Conservation (phyloP, 2,888 invertebrate species). For the Eupithecia subfuscata region DNA sequence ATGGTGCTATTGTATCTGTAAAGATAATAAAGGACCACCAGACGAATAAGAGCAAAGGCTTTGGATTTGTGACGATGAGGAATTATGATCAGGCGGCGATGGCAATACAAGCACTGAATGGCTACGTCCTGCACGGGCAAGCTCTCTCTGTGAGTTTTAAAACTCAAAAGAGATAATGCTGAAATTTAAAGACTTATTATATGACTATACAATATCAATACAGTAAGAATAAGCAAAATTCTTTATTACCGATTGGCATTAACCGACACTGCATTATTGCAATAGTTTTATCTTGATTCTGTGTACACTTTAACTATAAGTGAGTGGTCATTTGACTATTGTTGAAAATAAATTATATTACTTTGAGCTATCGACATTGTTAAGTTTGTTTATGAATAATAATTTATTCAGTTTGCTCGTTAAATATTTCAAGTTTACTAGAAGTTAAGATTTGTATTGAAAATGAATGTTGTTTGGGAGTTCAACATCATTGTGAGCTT, state of each 20-base stretch:
- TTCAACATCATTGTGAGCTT: slow-evolving; percentile 80
- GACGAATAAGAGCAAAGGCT: slow-evolving; percentile 83
- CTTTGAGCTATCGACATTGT: slow-evolving; percentile 84
- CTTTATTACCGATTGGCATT: slow-evolving; percentile 74
- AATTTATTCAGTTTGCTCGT: slow-evolving; percentile 85
- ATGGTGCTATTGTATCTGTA: slow-evolving; percentile 84
- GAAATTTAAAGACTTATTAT: slow-evolving; percentile 64
- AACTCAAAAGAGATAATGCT: slow-evolving; percentile 84
- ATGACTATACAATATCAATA: slow-evolving; percentile 80
- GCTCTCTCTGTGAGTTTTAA: slow-evolving; percentile 83
- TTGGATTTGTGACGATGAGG: slow-evolving; percentile 83
- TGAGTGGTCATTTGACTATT: slow-evolving; percentile 76
- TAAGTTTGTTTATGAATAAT: slow-evolving; percentile 84
- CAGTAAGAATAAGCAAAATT: slow-evolving; percentile 78
- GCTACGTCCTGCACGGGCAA: slow-evolving; percentile 78
- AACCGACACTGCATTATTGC: slow-evolving; percentile 61
- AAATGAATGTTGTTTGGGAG: slow-evolving; percentile 79
- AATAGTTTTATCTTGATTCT: slow-evolving; percentile 65
- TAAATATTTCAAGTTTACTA: slow-evolving; percentile 84
- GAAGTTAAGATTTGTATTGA: slow-evolving; percentile 81
- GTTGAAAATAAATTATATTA: slow-evolving; percentile 81
- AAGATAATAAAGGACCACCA: slow-evolving; percentile 83
- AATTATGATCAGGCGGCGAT: slow-evolving; percentile 83
- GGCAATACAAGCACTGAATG: slow-evolving; percentile 82
- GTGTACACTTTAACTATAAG: slow-evolving; percentile 64